Evolutionary conservation across 2,888 invertebrate genomes (phyloP).

Genomic region (Scaptodrosophila latifasciaeformis): DNA sequence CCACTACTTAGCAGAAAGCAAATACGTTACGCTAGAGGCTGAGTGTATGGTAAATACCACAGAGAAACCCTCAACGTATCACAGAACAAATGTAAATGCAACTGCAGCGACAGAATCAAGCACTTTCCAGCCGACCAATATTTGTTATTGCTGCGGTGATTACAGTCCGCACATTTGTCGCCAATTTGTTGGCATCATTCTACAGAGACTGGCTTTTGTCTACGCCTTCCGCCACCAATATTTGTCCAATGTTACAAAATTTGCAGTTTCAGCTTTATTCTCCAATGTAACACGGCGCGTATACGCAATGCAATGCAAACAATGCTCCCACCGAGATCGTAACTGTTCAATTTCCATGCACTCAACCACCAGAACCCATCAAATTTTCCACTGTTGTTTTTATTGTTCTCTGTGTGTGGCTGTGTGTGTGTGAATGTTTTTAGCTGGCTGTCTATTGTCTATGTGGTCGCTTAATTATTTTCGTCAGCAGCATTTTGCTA

Average conservation of each 20-base stretch:
- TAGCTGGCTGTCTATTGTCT: slow-evolving; percentile 24
- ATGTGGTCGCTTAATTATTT: slow-evolving; percentile 55
- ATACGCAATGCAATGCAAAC: slow-evolving; percentile 45
- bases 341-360: slow-evolving; percentile 14
- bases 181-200: slow-evolving; percentile 64
- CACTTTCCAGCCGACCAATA: slow-evolving; percentile 50
- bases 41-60: slow-evolving; percentile 27
- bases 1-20: no score
- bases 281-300: slow-evolving; percentile 29
- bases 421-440: background rate
- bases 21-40: slow-evolving; percentile 33
- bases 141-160: slow-evolving; percentile 47
- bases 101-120: no score
- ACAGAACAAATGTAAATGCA: slow-evolving; percentile 52
- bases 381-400: background rate
- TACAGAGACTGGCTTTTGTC: background rate
- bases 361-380: slow-evolving; percentile 3
- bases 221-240: background rate
- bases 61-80: slow-evolving; percentile 41
- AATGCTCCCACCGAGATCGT: slow-evolving; percentile 25
- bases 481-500: slow-evolving; percentile 29
- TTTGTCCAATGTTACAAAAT: slow-evolving; percentile 48
- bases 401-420: slow-evolving; percentile 32
- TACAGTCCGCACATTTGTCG: slow-evolving; percentile 42
- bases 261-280: slow-evolving; percentile 45